Evolutionary conservation across 1,140 invertebrate species (phyloP).

Genomic region (Rhopalosiphum maidis): DNA sequence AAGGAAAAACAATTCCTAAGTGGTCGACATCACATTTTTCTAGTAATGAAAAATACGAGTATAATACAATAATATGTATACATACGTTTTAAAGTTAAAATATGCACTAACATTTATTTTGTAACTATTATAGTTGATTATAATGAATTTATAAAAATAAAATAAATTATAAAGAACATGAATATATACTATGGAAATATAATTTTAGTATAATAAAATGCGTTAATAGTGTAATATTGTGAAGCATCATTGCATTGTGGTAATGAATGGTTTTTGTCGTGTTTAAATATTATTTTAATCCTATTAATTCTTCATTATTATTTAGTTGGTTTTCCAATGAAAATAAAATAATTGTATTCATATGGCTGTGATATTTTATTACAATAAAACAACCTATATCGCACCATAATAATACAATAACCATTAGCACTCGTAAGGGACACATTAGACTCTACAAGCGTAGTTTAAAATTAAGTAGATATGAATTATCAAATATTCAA

Average conservation of each 20-base stretch:
- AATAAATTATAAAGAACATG: not conserved
- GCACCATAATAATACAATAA: not conserved
- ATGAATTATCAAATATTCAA: conserved; percentile 36
- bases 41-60: not conserved
- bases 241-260: not conserved
- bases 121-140: not conserved
- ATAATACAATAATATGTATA: not conserved
- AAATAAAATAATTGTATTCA: not conserved
- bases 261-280: not conserved
- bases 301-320: not conserved
- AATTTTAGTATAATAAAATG: not conserved
- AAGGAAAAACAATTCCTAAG: not conserved
- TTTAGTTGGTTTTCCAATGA: not conserved
- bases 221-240: not conserved
- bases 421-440: conserved; percentile 27
- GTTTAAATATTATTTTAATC: not conserved
- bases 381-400: conserved; percentile 4
- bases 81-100: not conserved
- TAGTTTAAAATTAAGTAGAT: conserved; percentile 2
- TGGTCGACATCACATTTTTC: not conserved
- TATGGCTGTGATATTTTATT: not conserved
- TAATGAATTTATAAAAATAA: not conserved
- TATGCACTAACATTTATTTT: not conserved
- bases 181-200: too few relatives aligned
- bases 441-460: not conserved